phyloP scores from a whole-genome alignment of 2,888 invertebrate species.

The Pemphredon lugubris region DNA sequence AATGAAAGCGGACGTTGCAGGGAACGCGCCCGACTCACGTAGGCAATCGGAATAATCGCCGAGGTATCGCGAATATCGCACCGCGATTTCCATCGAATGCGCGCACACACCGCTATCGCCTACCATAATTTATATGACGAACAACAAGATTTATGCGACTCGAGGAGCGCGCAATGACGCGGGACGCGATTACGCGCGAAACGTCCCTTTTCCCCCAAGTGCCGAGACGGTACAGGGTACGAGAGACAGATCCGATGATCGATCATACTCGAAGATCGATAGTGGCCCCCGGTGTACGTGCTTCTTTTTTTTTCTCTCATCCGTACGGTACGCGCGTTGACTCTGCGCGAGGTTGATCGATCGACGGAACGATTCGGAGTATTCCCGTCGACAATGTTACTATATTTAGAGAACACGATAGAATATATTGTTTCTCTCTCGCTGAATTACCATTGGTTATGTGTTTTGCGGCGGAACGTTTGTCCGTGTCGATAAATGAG shows the following conservation, averaged over 20 bases:
- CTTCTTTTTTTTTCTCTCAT: too few relatives aligned
- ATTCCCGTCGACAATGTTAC: too few relatives aligned
- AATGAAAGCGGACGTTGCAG: not conserved
- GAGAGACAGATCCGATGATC: slow-evolving; percentile 20
- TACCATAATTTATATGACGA: slow-evolving; percentile 36
- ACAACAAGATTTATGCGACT: slow-evolving; percentile 43
- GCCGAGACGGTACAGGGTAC: slow-evolving; percentile 5
- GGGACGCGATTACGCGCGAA: slow-evolving; percentile 32
- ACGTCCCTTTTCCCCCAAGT: slow-evolving; percentile 31
- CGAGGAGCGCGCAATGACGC: slow-evolving; percentile 32
- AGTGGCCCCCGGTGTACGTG: slow-evolving; percentile 7
- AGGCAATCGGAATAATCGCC: slow-evolving; percentile 12
- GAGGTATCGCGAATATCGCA: slow-evolving; percentile 14
- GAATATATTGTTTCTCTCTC: too few relatives aligned
- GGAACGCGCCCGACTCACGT: slow-evolving; percentile 3
- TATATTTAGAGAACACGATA: too few relatives aligned
- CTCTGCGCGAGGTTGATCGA: slow-evolving; percentile 3
- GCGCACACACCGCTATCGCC: slow-evolving; percentile 1
- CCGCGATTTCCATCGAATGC: slow-evolving; percentile 5
- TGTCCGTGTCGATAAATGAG: too few relatives aligned
- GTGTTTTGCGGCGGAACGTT: too few relatives aligned
- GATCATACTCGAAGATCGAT: slow-evolving; percentile 28
- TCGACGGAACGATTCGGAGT: slow-evolving; percentile 1
- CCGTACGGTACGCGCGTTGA: not conserved
- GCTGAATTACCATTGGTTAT: too few relatives aligned